A percentile compares a stretch with the other conserved stretches of the same genome.
Conservation (phyloP, 2,888 invertebrate genomes). For the Hoplodrina blanda region DNA sequence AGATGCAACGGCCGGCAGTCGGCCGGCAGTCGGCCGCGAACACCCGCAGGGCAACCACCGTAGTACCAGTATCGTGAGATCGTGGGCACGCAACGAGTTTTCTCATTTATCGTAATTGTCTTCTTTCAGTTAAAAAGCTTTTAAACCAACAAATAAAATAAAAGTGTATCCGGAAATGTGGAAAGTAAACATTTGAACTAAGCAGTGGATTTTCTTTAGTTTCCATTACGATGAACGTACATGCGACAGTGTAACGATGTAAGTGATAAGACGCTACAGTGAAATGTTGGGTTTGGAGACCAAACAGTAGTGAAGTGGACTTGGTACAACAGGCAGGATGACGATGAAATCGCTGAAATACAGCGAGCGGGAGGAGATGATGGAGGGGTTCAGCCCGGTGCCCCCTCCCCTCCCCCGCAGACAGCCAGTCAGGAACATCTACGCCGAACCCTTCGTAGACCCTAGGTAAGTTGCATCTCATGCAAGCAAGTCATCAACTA, state of each 20-base stretch:
- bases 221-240: constrained; percentile 70
- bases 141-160: constrained; percentile 43
- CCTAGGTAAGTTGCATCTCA: constrained; percentile 84
- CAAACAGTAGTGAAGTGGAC: constrained; percentile 85
- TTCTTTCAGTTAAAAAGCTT: constrained; percentile 45
- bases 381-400: constrained; percentile 90
- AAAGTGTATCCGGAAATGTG: constrained; percentile 60
- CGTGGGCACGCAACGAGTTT: constrained; percentile 37
- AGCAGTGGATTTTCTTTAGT: constrained; percentile 67
- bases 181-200: constrained; percentile 68
- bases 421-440: constrained; percentile 92
- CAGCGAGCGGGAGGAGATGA: constrained; percentile 89
- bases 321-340: constrained; percentile 83
- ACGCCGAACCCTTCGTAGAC: constrained; percentile 92
- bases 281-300: constrained; percentile 78
- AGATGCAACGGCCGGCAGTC: constrained; percentile 75
- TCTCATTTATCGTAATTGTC: constrained; percentile 50
- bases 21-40: constrained; percentile 80
- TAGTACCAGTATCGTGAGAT: constrained; percentile 20
- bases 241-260: constrained; percentile 79
- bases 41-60: constrained; percentile 59
- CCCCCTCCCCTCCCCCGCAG: constrained; percentile 92
- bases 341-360: constrained; percentile 92
- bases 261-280: constrained; percentile 82
- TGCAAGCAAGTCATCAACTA: constrained; percentile 52